phyloP scores from a whole-genome alignment of 2,888 invertebrate species.

The Ferrisia virgata region DNA sequence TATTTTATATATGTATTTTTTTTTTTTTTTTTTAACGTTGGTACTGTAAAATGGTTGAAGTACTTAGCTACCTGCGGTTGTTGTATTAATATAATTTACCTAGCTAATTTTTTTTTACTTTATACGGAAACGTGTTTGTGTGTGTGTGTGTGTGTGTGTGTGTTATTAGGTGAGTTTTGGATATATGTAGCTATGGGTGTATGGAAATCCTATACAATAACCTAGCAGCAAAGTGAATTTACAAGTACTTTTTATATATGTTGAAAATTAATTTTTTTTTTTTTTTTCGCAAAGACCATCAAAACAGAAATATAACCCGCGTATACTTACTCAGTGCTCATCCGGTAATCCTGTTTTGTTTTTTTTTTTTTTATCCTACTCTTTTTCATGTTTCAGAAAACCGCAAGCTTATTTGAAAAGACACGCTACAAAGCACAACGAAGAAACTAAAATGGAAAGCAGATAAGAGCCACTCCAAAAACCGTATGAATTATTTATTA shows the following conservation, averaged over 20 bases:
- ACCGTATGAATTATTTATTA: slow-evolving; percentile 45
- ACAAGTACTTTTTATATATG: not conserved
- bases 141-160: too few species aligned
- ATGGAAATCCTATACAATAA: too few species aligned
- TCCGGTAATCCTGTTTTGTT: slow-evolving; percentile 25
- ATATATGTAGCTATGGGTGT: too few species aligned
- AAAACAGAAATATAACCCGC: slow-evolving; percentile 8
- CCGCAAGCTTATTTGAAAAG: slow-evolving; percentile 31
- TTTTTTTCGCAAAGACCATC: not conserved
- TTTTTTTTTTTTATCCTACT: slow-evolving; percentile 25
- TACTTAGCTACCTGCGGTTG: not conserved
- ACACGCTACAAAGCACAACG: slow-evolving; percentile 24
- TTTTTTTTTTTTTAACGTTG: not conserved
- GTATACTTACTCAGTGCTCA: not conserved
- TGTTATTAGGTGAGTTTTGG: too few species aligned
- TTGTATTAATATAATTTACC: not conserved
- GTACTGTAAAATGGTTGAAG: too few species aligned
- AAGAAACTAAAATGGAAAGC: slow-evolving; percentile 39
- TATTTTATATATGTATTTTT: too few species aligned
- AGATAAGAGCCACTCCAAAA: slow-evolving; percentile 38
- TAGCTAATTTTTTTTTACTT: too few species aligned
- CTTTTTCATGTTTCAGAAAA: slow-evolving; percentile 35
- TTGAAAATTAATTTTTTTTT: slow-evolving; percentile 7
- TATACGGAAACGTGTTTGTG: too few species aligned
- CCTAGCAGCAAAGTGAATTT: not conserved